phyloP scores from a whole-genome alignment of 2,888 invertebrate genomes.

The Drosophila tripunctata region DNA sequence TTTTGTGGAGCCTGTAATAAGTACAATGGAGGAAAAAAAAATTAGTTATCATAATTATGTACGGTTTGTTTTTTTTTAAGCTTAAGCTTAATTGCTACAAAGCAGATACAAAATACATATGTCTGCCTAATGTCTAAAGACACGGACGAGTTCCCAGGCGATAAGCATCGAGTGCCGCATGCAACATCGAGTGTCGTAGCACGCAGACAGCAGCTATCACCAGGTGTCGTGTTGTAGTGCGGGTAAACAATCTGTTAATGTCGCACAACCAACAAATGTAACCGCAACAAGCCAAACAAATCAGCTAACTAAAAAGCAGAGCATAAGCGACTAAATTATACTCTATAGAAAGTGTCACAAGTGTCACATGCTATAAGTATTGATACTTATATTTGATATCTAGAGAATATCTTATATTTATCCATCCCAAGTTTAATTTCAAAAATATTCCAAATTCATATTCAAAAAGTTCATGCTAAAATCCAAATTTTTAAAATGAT shows the following conservation, averaged over 20 bases:
- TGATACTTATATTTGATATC: too few species aligned
- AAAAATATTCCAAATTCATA: too few species aligned
- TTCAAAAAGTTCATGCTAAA: too few species aligned
- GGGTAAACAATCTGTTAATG: conserved; percentile 27
- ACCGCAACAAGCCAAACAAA: conserved; percentile 34
- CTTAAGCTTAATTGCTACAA: conserved; percentile 12
- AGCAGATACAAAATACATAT: background rate
- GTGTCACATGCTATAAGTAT: too few species aligned
- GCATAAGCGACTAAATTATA: background rate
- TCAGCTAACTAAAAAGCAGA: background rate
- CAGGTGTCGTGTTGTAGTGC: conserved; percentile 14
- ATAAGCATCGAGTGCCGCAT: conserved; percentile 17
- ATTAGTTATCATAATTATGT: conserved; percentile 2
- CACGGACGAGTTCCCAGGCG: conserved; percentile 24
- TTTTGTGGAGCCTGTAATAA: conserved; percentile 7
- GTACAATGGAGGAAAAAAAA: background rate
- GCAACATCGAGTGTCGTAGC: conserved; percentile 36
- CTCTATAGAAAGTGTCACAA: background rate
- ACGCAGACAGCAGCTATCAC: conserved; percentile 20
- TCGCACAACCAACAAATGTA: conserved; percentile 21
- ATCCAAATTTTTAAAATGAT: too few species aligned
- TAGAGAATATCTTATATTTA: too few species aligned
- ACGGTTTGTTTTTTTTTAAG: conserved; percentile 7
- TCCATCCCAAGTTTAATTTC: too few species aligned
- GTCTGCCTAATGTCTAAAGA: conserved; percentile 2